phyloP scores from a whole-genome alignment of 2,888 invertebrate genomes.

The Trachelus troglodyta region DNA sequence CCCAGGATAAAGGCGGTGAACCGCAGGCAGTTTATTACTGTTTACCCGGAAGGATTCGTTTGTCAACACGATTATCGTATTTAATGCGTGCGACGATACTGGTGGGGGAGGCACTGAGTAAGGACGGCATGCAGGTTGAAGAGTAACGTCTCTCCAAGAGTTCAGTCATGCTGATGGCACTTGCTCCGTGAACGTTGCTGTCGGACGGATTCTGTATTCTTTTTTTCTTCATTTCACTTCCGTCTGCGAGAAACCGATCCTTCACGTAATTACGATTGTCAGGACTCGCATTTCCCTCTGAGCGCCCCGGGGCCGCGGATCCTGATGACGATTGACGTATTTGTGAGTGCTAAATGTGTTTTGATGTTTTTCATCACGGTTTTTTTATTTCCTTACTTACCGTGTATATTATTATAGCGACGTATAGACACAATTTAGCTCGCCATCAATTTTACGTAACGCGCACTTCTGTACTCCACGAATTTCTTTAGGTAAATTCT shows the following conservation, averaged over 20 bases:
- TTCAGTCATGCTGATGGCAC: conserved; percentile 8
- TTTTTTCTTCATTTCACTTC: background rate
- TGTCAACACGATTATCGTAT: conserved; percentile 3
- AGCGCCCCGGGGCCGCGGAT: background rate
- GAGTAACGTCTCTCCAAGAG: conserved; percentile 2
- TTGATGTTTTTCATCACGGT: background rate
- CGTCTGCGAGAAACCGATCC: background rate
- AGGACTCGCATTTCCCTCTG: background rate
- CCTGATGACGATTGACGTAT: background rate
- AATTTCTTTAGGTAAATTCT: background rate
- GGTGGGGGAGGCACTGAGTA: conserved; percentile 4
- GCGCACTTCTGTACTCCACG: background rate
- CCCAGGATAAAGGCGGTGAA: background rate
- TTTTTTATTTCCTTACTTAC: background rate
- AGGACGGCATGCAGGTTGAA: background rate
- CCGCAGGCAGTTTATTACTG: background rate
- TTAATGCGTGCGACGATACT: background rate
- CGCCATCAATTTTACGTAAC: background rate
- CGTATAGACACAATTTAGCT: background rate
- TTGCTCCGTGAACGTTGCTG: conserved; percentile 3
- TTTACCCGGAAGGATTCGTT: background rate
- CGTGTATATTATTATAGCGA: background rate
- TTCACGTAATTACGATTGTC: background rate
- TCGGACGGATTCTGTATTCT: background rate
- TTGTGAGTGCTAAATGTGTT: background rate